Conservation (phyloP, 2,113 vertebrate genomes). For the Hippocampus abdominalis region DNA sequence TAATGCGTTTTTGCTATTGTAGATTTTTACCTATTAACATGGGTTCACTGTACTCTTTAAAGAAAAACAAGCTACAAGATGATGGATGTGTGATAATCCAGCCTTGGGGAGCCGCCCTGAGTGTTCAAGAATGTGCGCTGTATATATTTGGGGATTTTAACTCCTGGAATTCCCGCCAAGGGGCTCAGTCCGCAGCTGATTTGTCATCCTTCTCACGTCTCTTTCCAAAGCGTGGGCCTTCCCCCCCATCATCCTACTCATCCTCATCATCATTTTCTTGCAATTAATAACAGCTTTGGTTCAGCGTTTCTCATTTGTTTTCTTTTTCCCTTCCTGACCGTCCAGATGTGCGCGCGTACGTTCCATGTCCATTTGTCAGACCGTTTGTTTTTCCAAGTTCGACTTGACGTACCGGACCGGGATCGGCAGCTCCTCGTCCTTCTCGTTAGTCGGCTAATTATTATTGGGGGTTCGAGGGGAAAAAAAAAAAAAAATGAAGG, state of each 20-base stretch:
- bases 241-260: conserved; percentile 58
- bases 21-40: not conserved
- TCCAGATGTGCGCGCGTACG: conserved; percentile 57
- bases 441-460: conserved; percentile 45
- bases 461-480: conserved; percentile 30
- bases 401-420: conserved; percentile 31
- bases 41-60: not conserved
- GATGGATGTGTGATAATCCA: conserved; percentile 11
- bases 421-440: conserved; percentile 39
- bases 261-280: conserved; percentile 66
- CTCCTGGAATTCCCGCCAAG: conserved; percentile 45
- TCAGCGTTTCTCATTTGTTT: conserved; percentile 57
- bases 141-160: conserved; percentile 8
- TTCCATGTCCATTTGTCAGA: not conserved
- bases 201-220: conserved; percentile 60
- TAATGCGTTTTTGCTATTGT: not conserved
- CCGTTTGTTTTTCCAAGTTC: conserved; percentile 19
- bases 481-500: conserved; percentile 32
- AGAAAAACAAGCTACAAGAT: not conserved
- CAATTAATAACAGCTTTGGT: conserved; percentile 81
- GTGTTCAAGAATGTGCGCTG: conserved; percentile 3
- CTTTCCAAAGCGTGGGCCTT: conserved; percentile 65
- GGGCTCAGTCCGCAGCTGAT: conserved; percentile 49
- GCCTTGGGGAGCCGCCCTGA: conserved; percentile 2
- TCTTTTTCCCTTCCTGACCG: conserved; percentile 69